These are phyloP conservation scores for Ernsta delagoae DNA, from an alignment of 2,888 invertebrate genomes.

Conservation along the genomic window DNA sequence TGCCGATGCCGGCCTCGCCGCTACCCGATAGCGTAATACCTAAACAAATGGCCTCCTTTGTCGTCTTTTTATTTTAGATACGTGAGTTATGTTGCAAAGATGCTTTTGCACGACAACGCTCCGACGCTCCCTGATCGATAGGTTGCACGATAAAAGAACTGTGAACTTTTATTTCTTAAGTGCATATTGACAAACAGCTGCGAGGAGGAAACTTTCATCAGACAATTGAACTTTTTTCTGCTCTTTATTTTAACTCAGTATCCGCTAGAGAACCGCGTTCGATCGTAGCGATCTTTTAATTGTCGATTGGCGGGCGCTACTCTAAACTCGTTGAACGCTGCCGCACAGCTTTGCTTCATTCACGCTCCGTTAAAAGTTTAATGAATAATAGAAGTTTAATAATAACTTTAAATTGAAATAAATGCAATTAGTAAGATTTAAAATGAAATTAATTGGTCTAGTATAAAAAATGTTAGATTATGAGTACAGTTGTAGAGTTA, in stretches of 20 bases:
- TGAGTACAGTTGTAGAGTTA: conserved; percentile 23
- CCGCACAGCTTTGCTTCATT: conserved; percentile 28
- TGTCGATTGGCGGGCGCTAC: conserved; percentile 60
- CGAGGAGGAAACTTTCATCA: conserved; percentile 52
- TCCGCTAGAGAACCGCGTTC: conserved; percentile 54
- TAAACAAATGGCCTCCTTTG: conserved; percentile 75
- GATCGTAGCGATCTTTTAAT: conserved; percentile 59
- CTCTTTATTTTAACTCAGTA: conserved; percentile 55
- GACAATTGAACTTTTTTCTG: conserved; percentile 53
- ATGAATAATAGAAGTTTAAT: conserved; percentile 9
- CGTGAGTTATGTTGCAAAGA: conserved; percentile 69
- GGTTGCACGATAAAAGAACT: conserved; percentile 26
- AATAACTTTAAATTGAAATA: conserved; percentile 7
- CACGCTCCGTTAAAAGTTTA: conserved; percentile 8
- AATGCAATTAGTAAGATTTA: background rate
- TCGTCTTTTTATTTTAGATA: conserved; percentile 69
- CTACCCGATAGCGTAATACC: conserved; percentile 75
- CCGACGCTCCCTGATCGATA: conserved; percentile 26
- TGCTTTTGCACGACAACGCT: conserved; percentile 44
- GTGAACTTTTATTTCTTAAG: conserved; percentile 41
- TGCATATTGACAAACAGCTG: conserved; percentile 47
- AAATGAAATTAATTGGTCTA: conserved; percentile 15
- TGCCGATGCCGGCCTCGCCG: conserved; percentile 50
- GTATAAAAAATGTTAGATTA: conserved; percentile 21
- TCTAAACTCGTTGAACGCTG: conserved; percentile 54